Percentiles rank a stretch among this genome's conserved stretches.
Conservation (phyloP, 2,888 invertebrate genomes). For the Standfussiana lucernea region DNA sequence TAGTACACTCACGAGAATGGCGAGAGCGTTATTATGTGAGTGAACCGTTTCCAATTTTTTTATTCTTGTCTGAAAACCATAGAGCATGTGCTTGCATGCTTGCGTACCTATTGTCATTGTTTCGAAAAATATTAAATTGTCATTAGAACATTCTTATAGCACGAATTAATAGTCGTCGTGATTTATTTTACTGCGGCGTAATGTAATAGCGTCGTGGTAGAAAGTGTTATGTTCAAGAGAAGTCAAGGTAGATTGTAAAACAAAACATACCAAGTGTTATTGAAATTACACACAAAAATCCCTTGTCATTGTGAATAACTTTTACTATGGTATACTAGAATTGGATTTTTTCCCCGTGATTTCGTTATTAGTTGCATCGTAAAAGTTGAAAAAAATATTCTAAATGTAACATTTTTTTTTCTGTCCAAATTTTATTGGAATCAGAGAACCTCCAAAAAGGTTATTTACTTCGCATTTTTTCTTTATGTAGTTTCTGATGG, state of each 20-base stretch:
- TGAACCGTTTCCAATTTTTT: neutral
- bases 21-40: neutral
- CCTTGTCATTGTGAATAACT: neutral
- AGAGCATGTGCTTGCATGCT: neutral
- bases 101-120: slow-evolving; percentile 14
- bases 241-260: neutral
- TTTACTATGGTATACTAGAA: too few species aligned
- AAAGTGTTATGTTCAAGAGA: slow-evolving; percentile 15
- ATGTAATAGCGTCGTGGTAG: slow-evolving; percentile 18
- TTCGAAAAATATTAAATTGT: slow-evolving; percentile 39
- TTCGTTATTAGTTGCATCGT: neutral
- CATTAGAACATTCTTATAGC: slow-evolving; percentile 40
- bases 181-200: slow-evolving; percentile 31
- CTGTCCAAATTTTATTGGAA: neutral
- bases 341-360: neutral
- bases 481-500: neutral
- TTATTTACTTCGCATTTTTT: too few species aligned
- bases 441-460: neutral
- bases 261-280: neutral
- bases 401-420: neutral
- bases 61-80: slow-evolving; percentile 7
- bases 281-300: neutral
- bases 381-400: neutral
- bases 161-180: slow-evolving; percentile 18
- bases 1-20: slow-evolving; percentile 12